phyloP scores from a whole-genome alignment of 2,888 invertebrate species.

The Cordilura impudica region DNA sequence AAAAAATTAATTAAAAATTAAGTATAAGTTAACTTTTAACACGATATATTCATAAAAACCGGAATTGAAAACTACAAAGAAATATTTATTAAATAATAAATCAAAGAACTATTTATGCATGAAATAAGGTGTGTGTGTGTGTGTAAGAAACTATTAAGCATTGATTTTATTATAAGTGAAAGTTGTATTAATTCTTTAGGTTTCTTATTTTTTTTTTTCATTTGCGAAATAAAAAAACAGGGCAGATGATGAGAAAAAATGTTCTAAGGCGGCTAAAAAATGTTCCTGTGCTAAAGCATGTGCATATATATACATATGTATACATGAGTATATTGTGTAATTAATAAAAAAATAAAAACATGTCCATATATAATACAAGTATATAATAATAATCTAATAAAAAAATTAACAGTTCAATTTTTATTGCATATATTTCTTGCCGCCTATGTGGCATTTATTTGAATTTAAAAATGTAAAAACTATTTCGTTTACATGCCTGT shows the following conservation, averaged over 20 bases:
- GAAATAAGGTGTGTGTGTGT: conserved; percentile 7
- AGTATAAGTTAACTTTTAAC: not conserved
- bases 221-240: not conserved
- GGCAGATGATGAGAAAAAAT: conserved; percentile 1
- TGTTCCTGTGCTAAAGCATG: no score
- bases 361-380: no score
- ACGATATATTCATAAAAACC: not conserved
- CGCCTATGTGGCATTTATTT: no score
- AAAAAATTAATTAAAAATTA: not conserved
- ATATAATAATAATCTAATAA: no score
- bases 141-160: not conserved
- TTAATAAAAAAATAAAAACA: no score
- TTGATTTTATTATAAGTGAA: conserved; percentile 57
- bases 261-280: conserved; percentile 21
- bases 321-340: no score
- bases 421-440: no score
- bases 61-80: not conserved
- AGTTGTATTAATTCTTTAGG: conserved; percentile 55
- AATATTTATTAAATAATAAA: not conserved
- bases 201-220: conserved; percentile 25
- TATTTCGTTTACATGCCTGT: not conserved
- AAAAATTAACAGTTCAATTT: no score
- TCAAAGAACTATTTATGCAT: no score
- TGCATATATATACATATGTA: no score
- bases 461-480: no score